Evolutionary conservation across 2,113 vertebrate genomes (phyloP).

Genomic region (Tetrax tetrax): DNA sequence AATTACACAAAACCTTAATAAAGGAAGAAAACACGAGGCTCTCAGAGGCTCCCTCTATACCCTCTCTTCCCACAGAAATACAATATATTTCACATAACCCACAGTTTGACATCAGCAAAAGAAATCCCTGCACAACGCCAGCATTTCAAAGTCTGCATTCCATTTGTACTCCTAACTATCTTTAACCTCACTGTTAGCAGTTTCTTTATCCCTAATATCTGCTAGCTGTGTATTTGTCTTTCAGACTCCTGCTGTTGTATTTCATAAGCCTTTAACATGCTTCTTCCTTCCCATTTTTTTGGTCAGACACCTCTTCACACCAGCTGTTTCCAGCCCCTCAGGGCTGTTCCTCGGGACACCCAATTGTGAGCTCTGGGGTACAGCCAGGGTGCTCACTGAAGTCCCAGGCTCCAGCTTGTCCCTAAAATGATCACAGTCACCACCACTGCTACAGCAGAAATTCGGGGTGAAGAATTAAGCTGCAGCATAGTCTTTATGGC

Average conservation of each 20-base stretch:
- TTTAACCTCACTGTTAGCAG: background rate
- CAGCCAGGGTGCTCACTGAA: background rate
- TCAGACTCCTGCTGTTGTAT: background rate
- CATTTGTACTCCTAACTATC: background rate
- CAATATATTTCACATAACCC: background rate
- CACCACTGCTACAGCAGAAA: background rate
- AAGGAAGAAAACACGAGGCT: background rate
- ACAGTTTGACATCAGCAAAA: background rate
- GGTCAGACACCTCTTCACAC: background rate
- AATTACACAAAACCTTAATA: background rate
- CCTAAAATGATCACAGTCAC: background rate
- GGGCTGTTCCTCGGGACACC: background rate
- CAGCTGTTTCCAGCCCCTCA: background rate
- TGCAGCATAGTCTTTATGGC: background rate
- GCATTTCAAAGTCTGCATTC: background rate
- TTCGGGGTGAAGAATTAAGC: background rate
- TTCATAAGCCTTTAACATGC: background rate
- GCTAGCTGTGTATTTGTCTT: background rate
- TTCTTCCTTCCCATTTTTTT: background rate
- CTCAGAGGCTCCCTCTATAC: background rate
- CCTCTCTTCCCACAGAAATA: background rate
- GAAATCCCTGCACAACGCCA: background rate
- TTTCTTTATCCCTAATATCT: background rate
- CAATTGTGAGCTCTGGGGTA: background rate
- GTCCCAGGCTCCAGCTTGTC: background rate